Evolutionary conservation across 2,797 vertebrate genomes (phyloP), one percentile per base, ranked within the genome.

Genomic region (Danionella dracula): DNA sequence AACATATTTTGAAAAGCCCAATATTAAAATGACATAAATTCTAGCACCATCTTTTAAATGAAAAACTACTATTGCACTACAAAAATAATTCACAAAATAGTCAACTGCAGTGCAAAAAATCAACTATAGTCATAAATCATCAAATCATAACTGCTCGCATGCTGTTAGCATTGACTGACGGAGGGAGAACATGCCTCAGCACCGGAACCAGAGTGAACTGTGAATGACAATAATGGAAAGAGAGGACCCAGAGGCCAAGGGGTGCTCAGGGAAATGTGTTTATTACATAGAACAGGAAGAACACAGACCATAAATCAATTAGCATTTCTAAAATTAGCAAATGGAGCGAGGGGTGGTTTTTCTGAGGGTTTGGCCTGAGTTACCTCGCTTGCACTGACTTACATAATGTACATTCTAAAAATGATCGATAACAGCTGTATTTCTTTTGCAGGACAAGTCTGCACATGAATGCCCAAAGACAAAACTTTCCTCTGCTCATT

Each of bases 291-390:
- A 62, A 62, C 72, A 57, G 57, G 41, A 49, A 51, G 41, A 16
- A 44, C 8, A 50, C 32, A 37, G 41, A 12, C 56, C 8, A 8
- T 48, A 56, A 62, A 74, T 74, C 67, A 62, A 66, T 74, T 66
- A 70, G 19, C 40, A 38, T 46, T n/a, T 11, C 61, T 48, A 46
- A 58, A 61, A 73, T 70, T 70, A 70, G 44, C 50, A 41, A 17
- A 51, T 21, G 19, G 31, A 23, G 37, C 5, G 20, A 42, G 45
- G 12, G 46, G 27, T 64, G 61, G n/a, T n/a, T 63, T 49, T 70
- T 58, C 34, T 48, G 29, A 61, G 60, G 16, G 38, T 50, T 48
- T 67, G 34, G 45, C 41, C 57, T 21, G 29, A 59, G 10, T 59
- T 29, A 21, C 29, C 41, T 59, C 29, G 1, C 9, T 5, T 50